Conservation (phyloP, 2,113 vertebrate species). For the Myrmecophaga tridactyla region DNA sequence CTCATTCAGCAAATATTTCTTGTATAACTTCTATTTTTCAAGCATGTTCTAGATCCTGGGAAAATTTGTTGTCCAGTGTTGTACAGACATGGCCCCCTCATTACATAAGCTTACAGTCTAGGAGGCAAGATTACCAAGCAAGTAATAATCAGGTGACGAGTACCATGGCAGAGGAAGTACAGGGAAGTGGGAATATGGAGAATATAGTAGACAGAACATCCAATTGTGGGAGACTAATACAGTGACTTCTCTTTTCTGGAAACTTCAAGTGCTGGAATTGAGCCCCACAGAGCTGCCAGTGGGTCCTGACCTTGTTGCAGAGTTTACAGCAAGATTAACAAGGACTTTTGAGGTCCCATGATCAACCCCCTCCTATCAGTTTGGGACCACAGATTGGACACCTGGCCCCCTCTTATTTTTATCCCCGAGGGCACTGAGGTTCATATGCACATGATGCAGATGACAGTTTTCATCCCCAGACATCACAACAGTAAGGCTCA, state of each 20-base stretch:
- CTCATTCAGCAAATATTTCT: background rate
- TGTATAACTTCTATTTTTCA: background rate
- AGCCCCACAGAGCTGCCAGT: background rate
- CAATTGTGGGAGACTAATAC: background rate
- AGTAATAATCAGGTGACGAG: background rate
- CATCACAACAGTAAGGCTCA: background rate
- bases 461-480: conserved; percentile 54
- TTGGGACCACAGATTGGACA: conserved; percentile 1
- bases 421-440: conserved; percentile 17
- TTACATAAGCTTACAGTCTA: background rate
- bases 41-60: background rate
- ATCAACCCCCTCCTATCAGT: conserved; percentile 1
- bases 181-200: background rate
- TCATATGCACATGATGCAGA: background rate
- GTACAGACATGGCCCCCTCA: background rate
- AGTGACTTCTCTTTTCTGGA: background rate
- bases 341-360: background rate
- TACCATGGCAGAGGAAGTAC: too few species aligned
- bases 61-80: background rate
- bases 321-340: background rate
- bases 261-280: conserved; percentile 14
- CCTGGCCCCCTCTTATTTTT: conserved; percentile 60
- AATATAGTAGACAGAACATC: background rate
- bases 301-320: background rate
- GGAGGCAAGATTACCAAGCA: background rate